These are phyloP conservation scores for Idaea biselata DNA, from an alignment of 2,888 invertebrate species.

Conservation along the genomic window DNA sequence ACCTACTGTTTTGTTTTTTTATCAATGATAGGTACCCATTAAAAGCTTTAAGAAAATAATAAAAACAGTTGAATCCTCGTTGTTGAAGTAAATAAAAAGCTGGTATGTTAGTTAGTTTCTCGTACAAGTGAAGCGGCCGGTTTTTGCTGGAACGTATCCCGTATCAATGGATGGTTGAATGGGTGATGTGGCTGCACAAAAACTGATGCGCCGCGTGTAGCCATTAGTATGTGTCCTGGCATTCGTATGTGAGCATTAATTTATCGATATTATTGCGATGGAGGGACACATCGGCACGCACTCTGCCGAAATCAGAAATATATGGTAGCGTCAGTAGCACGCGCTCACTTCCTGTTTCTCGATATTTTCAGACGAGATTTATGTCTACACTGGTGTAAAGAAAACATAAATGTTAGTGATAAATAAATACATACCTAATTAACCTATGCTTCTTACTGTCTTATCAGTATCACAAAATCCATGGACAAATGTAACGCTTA, in stretches of 20 bases:
- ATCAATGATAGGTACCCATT: slow-evolving; percentile 40
- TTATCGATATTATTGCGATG: slow-evolving; percentile 74
- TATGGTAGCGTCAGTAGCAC: slow-evolving; percentile 47
- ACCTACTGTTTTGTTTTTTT: too few relatives aligned
- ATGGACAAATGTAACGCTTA: too few relatives aligned
- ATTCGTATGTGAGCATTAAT: slow-evolving; percentile 74
- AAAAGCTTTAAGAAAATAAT: slow-evolving; percentile 48
- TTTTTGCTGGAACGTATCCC: slow-evolving; percentile 50
- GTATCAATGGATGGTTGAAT: slow-evolving; percentile 77
- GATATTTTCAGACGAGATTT: slow-evolving; percentile 6
- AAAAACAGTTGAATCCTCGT: slow-evolving; percentile 61
- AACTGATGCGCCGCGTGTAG: slow-evolving; percentile 71
- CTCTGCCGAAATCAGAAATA: slow-evolving; percentile 20
- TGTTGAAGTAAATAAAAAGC: slow-evolving; percentile 55
- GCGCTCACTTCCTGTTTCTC: slow-evolving; percentile 60
- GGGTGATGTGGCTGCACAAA: slow-evolving; percentile 52
- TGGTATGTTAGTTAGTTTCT: slow-evolving; percentile 57
- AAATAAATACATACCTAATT: too few relatives aligned
- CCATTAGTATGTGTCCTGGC: slow-evolving; percentile 74
- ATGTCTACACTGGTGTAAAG: slow-evolving; percentile 1
- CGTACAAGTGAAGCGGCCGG: slow-evolving; percentile 50
- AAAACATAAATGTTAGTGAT: slow-evolving; percentile 6
- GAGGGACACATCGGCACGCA: slow-evolving; percentile 55
- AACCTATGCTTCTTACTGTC: too few relatives aligned
- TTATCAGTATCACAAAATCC: too few relatives aligned